Percentiles rank a stretch among this genome's conserved stretches.
Evolutionary conservation across 2,113 vertebrate species (phyloP).

Genomic region (Pogona vitticeps): DNA sequence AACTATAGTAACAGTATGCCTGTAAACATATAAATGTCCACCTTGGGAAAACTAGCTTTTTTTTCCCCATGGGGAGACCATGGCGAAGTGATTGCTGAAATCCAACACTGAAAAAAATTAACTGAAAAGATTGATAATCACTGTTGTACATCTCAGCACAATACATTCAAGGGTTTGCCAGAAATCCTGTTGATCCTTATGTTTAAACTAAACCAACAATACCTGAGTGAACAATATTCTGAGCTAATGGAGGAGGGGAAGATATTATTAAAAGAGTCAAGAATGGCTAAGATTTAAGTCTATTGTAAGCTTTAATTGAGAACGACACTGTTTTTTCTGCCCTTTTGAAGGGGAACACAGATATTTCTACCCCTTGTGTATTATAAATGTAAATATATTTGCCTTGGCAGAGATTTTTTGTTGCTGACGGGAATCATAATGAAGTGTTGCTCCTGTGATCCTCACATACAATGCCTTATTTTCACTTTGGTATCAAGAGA

Average conservation of each 20-base stretch:
- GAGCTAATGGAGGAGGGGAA: not conserved
- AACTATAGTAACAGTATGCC: too few relatives aligned
- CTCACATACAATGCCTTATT: conserved; percentile 22
- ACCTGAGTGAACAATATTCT: not conserved
- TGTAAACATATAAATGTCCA: too few relatives aligned
- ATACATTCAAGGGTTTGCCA: not conserved
- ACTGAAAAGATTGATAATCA: too few relatives aligned
- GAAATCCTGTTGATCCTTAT: not conserved
- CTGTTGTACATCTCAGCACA: too few relatives aligned
- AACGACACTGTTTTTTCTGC: not conserved
- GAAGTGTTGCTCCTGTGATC: conserved; percentile 30
- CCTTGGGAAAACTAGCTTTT: too few relatives aligned
- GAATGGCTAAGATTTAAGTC: conserved; percentile 8
- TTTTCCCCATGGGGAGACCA: too few relatives aligned
- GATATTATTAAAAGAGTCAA: not conserved
- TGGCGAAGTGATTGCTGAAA: too few relatives aligned
- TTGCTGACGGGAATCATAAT: conserved; percentile 26
- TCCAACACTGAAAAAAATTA: too few relatives aligned
- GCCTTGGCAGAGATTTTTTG: conserved; percentile 2
- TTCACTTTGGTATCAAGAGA: not conserved
- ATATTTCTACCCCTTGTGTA: conserved; percentile 5
- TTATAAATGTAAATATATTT: conserved; percentile 36
- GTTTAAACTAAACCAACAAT: not conserved
- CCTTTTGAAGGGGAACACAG: conserved; percentile 10
- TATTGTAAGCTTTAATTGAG: conserved; percentile 13